Conservation (phyloP, 2,888 invertebrate species). For the Adineta ricciae region DNA sequence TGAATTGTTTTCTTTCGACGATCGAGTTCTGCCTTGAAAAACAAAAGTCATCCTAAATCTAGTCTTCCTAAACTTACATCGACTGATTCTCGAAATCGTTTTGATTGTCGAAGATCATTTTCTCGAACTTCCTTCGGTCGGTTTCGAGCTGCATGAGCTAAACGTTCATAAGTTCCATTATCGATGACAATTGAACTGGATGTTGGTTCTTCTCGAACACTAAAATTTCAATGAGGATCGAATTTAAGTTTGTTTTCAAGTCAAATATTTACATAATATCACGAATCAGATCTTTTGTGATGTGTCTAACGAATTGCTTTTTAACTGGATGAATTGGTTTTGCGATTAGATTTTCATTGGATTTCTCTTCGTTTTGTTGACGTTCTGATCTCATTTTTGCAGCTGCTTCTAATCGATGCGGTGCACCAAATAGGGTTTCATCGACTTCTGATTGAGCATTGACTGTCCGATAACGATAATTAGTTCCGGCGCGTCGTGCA, state of each 20-base stretch:
- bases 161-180: constrained; percentile 41
- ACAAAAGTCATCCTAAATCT: too few relatives aligned
- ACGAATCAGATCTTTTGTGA: constrained; percentile 49
- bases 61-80: not conserved
- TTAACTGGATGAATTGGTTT: not conserved
- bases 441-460: constrained; percentile 47
- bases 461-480: constrained; percentile 42
- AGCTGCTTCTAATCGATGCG: constrained; percentile 35
- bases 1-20: constrained; percentile 46
- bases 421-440: constrained; percentile 46
- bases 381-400: not conserved
- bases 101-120: not conserved
- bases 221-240: constrained; percentile 34
- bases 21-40: constrained; percentile 41
- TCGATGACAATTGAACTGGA: constrained; percentile 43
- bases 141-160: constrained; percentile 41
- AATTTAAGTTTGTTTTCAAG: too few relatives aligned
- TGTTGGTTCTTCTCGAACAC: constrained; percentile 47
- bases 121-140: constrained; percentile 42
- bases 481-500: not conserved
- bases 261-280: constrained; percentile 42
- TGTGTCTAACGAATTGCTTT: constrained; percentile 45
- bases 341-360: not conserved
- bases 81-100: not conserved
- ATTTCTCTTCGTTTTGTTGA: constrained; percentile 31